phyloP scores from a whole-genome alignment of 2,797 vertebrate genomes.

The Karalla daura region DNA sequence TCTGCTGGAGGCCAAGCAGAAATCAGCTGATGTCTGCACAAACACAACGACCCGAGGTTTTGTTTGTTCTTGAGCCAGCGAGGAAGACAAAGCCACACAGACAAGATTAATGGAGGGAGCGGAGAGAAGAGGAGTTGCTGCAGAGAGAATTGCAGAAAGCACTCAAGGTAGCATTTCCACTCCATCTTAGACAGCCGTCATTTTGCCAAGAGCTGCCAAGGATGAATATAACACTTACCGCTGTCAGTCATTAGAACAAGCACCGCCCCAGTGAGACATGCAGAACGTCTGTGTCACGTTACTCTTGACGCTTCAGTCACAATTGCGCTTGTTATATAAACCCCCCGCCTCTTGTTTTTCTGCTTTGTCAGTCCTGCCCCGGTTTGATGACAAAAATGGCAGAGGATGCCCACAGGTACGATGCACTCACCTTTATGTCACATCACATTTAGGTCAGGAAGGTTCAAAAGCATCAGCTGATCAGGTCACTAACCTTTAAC shows the following conservation, averaged over 20 bases:
- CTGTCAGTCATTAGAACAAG: not conserved
- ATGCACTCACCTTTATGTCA: conserved; percentile 75
- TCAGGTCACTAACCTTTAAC: conserved; percentile 60
- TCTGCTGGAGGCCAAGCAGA: conserved; percentile 48
- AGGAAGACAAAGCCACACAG: conserved; percentile 40
- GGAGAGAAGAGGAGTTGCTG: conserved; percentile 7
- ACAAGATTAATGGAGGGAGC: conserved; percentile 17
- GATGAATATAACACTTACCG: not conserved
- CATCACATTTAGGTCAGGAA: conserved; percentile 68
- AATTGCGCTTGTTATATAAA: conserved; percentile 23
- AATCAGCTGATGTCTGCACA: conserved; percentile 74
- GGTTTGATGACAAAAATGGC: conserved; percentile 55
- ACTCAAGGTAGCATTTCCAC: not conserved
- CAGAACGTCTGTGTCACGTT: not conserved
- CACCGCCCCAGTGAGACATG: not conserved
- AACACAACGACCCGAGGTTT: conserved; percentile 59
- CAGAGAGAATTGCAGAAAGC: conserved; percentile 27
- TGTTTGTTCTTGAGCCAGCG: conserved; percentile 53
- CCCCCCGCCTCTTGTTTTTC: conserved; percentile 11
- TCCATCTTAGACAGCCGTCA: conserved; percentile 14
- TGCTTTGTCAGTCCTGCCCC: conserved; percentile 38
- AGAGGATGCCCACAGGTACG: conserved; percentile 61
- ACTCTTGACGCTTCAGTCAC: not conserved
- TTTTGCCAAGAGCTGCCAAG: conserved; percentile 1
- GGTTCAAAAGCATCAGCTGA: conserved; percentile 37